Evolutionary conservation across 2,888 invertebrate genomes (phyloP).

Genomic region (Sinotaia quadrata): DNA sequence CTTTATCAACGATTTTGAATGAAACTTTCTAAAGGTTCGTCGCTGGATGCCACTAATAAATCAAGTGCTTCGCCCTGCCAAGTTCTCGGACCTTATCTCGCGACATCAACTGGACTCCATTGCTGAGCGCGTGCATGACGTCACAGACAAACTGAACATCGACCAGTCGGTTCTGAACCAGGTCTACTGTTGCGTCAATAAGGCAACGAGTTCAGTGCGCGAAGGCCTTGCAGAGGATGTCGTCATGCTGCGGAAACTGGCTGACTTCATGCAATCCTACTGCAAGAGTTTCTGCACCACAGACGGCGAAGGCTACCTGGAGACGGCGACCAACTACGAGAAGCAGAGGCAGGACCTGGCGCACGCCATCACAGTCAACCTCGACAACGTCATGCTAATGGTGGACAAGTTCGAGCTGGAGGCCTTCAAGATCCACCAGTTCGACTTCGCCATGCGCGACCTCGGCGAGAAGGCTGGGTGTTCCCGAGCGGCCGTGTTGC

Average conservation of each 20-base stretch:
- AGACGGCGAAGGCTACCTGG: conserved; percentile 56
- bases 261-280: conserved; percentile 57
- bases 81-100: conserved; percentile 44
- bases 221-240: conserved; percentile 53
- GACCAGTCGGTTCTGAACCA: conserved; percentile 25
- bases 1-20: no score
- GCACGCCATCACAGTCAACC: conserved; percentile 47
- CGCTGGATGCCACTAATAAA: conserved; percentile 49
- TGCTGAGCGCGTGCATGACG: conserved; percentile 32
- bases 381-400: conserved; percentile 55
- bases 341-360: conserved; percentile 54
- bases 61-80: conserved; percentile 47
- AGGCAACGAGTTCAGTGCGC: conserved; percentile 39
- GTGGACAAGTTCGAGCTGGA: conserved; percentile 57
- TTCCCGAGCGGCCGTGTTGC: conserved; percentile 56
- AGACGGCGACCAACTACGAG: conserved; percentile 63
- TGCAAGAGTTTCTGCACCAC: conserved; percentile 56
- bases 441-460: conserved; percentile 54
- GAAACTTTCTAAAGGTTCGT: conserved; percentile 23
- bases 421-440: conserved; percentile 49
- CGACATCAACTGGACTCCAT: conserved; percentile 51
- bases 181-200: conserved; percentile 11
- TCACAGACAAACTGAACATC: conserved; percentile 32
- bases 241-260: conserved; percentile 45
- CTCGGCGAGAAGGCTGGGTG: conserved; percentile 53